Conservation (phyloP, 2,113 vertebrate genomes). For the Corvus moneduloides region DNA sequence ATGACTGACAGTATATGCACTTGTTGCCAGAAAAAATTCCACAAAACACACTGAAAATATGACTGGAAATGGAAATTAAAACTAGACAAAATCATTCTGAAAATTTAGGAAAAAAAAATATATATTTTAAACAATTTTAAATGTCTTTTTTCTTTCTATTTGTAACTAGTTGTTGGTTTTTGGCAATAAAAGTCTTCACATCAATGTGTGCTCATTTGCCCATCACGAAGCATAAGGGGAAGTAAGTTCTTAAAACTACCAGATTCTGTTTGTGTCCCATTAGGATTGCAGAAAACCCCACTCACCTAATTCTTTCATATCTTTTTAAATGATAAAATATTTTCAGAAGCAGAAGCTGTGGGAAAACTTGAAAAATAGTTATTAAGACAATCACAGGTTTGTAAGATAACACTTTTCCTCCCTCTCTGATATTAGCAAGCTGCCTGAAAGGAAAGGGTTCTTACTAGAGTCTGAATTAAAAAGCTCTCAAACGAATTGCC, state of each 20-base stretch:
- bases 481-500: background rate
- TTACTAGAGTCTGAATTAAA: background rate
- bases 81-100: background rate
- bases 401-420: background rate
- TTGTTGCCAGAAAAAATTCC: background rate
- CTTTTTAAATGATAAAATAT: background rate
- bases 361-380: background rate
- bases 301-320: background rate
- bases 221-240: background rate
- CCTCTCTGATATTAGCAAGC: background rate
- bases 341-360: background rate
- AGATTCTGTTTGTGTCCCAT: background rate
- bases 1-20: background rate
- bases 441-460: background rate
- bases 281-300: background rate
- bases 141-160: background rate
- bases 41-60: background rate
- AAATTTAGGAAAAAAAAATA: background rate
- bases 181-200: background rate
- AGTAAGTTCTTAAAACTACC: background rate
- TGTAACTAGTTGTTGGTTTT: background rate
- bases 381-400: background rate
- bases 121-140: background rate
- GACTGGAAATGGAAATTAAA: background rate
- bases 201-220: background rate